phyloP scores from a whole-genome alignment of 2,113 vertebrate species.

The Catharus bicknelli region DNA sequence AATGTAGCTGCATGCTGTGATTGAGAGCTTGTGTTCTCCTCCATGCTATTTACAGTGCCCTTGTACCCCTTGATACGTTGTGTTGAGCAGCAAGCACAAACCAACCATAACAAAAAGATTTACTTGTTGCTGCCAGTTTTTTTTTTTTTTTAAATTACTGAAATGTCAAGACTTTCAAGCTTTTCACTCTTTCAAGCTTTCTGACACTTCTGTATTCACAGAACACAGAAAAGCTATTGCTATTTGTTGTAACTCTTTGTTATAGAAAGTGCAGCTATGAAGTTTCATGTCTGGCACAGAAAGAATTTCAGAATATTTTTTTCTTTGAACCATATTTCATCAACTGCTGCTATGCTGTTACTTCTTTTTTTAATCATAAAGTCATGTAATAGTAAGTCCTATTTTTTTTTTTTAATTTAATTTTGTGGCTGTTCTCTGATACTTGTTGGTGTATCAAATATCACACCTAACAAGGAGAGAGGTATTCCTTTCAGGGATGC shows the following conservation, averaged over 20 bases:
- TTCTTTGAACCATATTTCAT: not conserved
- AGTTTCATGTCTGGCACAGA: not conserved
- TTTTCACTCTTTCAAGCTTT: not conserved
- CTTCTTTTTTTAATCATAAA: not conserved
- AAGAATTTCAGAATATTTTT: not conserved
- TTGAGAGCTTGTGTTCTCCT: not conserved
- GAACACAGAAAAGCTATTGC: not conserved
- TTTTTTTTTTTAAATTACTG: not conserved
- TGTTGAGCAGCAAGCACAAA: not conserved
- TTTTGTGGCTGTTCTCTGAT: not conserved
- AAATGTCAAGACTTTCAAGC: not conserved
- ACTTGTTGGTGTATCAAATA: not conserved
- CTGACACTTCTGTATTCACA: not conserved
- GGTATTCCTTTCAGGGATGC: not conserved
- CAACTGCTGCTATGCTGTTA: not conserved
- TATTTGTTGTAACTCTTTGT: not conserved
- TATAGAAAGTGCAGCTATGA: not conserved
- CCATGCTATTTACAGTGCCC: not conserved
- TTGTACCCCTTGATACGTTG: not conserved
- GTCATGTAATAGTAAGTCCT: not conserved
- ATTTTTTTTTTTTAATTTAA: not conserved
- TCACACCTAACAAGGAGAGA: not conserved
- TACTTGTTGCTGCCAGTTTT: not conserved
- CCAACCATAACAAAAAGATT: not conserved
- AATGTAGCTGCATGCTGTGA: not conserved